Conservation (phyloP, 2,113 vertebrate species). For the Xiphophorus hellerii region DNA sequence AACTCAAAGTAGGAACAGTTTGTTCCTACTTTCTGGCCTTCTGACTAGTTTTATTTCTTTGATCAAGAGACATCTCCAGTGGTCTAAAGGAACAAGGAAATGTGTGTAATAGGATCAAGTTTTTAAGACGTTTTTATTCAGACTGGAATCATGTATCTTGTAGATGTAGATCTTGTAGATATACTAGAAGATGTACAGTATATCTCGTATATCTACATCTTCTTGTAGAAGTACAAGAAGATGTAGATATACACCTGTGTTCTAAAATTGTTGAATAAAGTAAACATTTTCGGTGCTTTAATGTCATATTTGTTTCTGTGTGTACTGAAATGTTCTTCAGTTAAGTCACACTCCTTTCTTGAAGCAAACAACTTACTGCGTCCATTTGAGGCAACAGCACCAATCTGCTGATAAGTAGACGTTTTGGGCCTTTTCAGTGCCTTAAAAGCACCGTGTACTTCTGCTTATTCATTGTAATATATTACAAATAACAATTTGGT, state of each 20-base stretch:
- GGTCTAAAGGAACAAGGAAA: no score
- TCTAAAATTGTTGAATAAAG: background rate
- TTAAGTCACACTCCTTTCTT: background rate
- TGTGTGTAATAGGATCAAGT: no score
- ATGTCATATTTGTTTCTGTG: background rate
- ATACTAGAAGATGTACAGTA: no score
- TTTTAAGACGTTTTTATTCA: background rate
- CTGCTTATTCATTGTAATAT: background rate
- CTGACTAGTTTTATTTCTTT: no score
- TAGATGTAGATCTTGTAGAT: no score
- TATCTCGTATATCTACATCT: no score
- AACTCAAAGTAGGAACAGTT: no score
- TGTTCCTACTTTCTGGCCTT: no score
- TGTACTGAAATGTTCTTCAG: background rate
- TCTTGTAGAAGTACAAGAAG: background rate
- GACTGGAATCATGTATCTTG: background rate
- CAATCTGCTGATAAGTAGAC: conserved; percentile 37
- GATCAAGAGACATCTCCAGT: no score
- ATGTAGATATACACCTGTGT: background rate
- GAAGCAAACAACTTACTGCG: background rate
- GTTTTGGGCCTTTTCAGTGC: conserved; percentile 3
- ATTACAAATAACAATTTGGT: no score
- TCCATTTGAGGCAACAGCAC: conserved; percentile 23
- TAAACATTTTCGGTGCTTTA: no score
- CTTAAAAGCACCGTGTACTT: background rate